Base-by-base conservation (phyloP, 2,888 invertebrate genomes). In the Tanytarsus gracilentus region DNA sequence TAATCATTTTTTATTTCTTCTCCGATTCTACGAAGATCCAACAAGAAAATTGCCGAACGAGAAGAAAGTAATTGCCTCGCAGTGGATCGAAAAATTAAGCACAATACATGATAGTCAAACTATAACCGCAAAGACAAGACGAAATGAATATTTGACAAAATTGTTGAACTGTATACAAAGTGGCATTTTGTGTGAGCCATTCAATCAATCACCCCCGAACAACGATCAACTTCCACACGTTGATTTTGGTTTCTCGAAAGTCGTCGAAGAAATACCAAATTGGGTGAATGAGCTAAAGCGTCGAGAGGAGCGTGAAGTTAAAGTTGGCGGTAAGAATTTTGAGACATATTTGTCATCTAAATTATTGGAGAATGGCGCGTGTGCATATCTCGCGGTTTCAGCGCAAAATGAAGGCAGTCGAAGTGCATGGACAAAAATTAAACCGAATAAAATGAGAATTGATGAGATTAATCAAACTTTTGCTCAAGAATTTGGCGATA, bases 361-460 rank as follows among this genome's bases (percentile, higher is more conserved):
- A 61, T 62, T 65, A 25, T 65, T 67, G 8, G 65, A 66, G 11
- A 65, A 66, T 63, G 63, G 61, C n/a, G 67, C 66, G 30, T 67
- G 67, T 56, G 66, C 66, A 7, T 67, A 67, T 62, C 50, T 67
- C 29, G 66, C 66, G 1, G 61, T 67, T n/a, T 66, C 67, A 3
- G 62, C 64, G 30, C 63, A 61, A 14, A 65, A 67, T 29, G 65
- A 65, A 51, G 64, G 63, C 2, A 39, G 65, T 16, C 7, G 14
- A 14, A 27, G 18, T 27, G 40, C 56, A 4, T 44, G 44, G 56
- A 18, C 18, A 9, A 21, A 40, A 27, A n/a, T 56, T 9, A 9
- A 14, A 40, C 26, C 40, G 23, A 56, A 44, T 16, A 36, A 33
- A 25, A 53, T 14, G 14, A 27, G 21, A 9, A 36, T 23, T 7